These are phyloP conservation scores for Cromileptes altivelis DNA, from an alignment of 2,113 vertebrate species.

Conservation along the genomic window DNA sequence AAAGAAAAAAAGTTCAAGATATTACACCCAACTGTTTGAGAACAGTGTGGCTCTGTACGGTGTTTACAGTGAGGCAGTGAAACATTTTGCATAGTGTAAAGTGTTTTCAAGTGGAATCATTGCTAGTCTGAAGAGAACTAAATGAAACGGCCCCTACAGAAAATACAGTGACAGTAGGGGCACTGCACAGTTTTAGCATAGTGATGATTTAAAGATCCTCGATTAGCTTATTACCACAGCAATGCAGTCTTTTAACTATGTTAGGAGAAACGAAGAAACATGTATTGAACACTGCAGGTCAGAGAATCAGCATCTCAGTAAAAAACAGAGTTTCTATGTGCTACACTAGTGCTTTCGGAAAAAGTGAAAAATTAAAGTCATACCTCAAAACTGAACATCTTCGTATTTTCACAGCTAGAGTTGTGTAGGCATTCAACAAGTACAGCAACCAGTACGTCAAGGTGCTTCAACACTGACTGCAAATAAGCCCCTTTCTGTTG, in stretches of 20 bases:
- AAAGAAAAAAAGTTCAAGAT: constrained; percentile 32
- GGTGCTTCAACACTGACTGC: not conserved
- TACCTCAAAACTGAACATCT: not conserved
- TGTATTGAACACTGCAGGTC: not conserved
- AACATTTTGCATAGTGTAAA: constrained; percentile 74
- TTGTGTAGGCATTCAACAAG: not conserved
- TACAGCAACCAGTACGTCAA: not conserved
- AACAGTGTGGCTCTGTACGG: constrained; percentile 28
- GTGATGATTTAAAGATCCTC: constrained; percentile 4
- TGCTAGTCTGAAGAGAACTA: constrained; percentile 11
- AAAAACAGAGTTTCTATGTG: not conserved
- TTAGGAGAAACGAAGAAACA: not conserved
- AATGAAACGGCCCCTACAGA: constrained; percentile 1
- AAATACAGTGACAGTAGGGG: constrained; percentile 8
- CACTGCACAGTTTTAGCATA: not conserved
- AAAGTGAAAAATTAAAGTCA: not conserved
- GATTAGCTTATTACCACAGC: not conserved
- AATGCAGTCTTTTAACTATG: not conserved
- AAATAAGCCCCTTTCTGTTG: not conserved
- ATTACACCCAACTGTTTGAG: constrained; percentile 20
- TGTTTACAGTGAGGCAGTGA: constrained; percentile 62
- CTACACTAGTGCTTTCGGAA: not conserved
- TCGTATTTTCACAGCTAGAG: not conserved
- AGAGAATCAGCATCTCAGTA: constrained; percentile 4
- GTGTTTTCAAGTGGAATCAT: constrained; percentile 65